Evolutionary conservation across 1,140 invertebrate genomes (phyloP), one percentile per base, ranked within the genome.

Genomic region (Leptinotarsa texana): DNA sequence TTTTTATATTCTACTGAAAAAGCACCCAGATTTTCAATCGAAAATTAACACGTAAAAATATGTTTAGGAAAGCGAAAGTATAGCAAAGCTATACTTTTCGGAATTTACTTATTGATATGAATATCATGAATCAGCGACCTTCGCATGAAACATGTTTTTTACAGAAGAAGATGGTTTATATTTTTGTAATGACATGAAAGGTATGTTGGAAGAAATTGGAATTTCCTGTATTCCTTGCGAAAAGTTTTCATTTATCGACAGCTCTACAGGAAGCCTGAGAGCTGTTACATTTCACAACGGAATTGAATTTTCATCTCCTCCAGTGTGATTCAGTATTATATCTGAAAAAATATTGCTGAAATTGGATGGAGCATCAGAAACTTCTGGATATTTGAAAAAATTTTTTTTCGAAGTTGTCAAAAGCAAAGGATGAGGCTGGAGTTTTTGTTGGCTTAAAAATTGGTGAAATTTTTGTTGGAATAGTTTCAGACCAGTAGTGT

Each of bases 341-440:
- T 74, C 69, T 84, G 27, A 87, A 85, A 83, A 80, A 87, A 74
- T 86, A 83, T 68, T 79, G 86, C 18, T 8, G 27, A 27, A 72
- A 27, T 13, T 42, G 18, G 0, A 18, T 73, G 24, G 68, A 68
- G 22, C 13, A 27, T 72, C 70, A 13, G 62, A 73, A 42, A 42
- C 72, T 68, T 68, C 68, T 68, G 22, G 0, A 68, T 68, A 24
- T 68, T 73, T 49, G 13, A 73, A 67, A 21, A 21, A 67, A 33
- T 4, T 3, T 73, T 73, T 68, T 68, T 73, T 0, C 63, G 8
- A 73, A 73, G 63, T 73, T 69, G 15, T 68, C 62, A n/a, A 17
- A 68, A 73, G 42, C 72, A 68, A 73, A 62, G n/a, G 70, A 24
- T 62, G 21, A 72, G 61, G 72, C 63, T 68, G 63, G 63, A 68